phyloP scores from a whole-genome alignment of 2,797 vertebrate species.

The Rhinichthys osculus region DNA sequence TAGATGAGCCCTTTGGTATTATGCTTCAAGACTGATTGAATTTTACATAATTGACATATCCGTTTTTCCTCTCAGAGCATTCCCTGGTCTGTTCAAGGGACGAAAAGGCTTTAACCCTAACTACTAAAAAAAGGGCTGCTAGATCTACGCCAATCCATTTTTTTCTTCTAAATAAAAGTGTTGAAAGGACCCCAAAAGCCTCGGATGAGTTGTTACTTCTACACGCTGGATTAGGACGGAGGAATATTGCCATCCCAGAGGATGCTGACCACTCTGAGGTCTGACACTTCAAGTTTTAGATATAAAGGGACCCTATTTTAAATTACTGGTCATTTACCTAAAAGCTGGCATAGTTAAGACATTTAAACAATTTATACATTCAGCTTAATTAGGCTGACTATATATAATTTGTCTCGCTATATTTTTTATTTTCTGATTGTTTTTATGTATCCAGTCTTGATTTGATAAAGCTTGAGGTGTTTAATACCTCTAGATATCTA shows the following conservation, averaged over 20 bases:
- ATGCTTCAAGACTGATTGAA: neutral
- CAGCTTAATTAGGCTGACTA: too few relatives aligned
- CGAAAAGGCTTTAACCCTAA: neutral
- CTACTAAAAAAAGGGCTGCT: neutral
- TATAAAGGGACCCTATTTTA: neutral
- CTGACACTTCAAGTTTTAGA: neutral
- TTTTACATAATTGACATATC: neutral
- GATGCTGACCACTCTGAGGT: neutral
- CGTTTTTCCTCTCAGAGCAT: constrained; percentile 5
- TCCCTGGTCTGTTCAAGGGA: constrained; percentile 8
- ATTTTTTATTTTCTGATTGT: too few relatives aligned
- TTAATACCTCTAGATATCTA: neutral
- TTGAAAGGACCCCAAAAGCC: neutral
- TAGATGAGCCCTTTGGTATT: neutral
- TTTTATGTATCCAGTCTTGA: too few relatives aligned
- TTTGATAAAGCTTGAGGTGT: neutral
- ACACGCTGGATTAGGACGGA: neutral
- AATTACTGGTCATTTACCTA: too few relatives aligned
- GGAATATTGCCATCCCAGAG: constrained; percentile 6
- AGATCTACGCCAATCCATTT: neutral
- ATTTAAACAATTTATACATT: too few relatives aligned
- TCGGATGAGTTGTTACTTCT: neutral
- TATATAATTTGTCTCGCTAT: too few relatives aligned
- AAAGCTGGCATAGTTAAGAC: too few relatives aligned
- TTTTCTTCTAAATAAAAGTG: neutral